Evolutionary conservation across 30 jellyfish, hydroid and myxozoan genomes (phyloP), one percentile per base, ranked within the genome.

Genomic region (Catostylus mosaicus): DNA sequence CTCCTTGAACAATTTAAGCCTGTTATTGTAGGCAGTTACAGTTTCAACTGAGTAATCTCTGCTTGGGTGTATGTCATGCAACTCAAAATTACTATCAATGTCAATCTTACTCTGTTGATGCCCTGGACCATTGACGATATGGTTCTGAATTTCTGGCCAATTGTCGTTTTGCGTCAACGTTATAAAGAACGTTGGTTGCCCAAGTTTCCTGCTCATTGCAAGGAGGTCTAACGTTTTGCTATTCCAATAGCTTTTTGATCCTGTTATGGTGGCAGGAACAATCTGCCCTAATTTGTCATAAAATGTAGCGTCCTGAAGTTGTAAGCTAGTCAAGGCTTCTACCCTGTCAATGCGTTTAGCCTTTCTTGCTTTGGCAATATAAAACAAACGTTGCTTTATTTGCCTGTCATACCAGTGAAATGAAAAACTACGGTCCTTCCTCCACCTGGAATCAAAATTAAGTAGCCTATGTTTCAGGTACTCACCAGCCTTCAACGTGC

Each of bases 111-210:
- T 30, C 9, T 9, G 12, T 12, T 26, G 12, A 26, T 59, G 26
- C 12, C 72, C 77, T 3, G 77, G 51, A 6, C 77, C 77, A 22
- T 64, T 64, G 77, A 22, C 9, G 54, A 64, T 64, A n/a, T 64
- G 48, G 48, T 64, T 56, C 19, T 56, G 54, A 40, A 40, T 40
- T 40, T 40, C 54, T 5, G 54, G 54, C 54, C 54, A 40, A 14
- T 40, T 40, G 54, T 40, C 54, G 54, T 40, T 40, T 14, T 40
- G 54, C 14, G 54, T 40, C 14, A 40, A 40, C 14, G 54, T 40
- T 40, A 40, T 40, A 14, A 40, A 5, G n/a, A n/a, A n/a, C n/a
- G n/a, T n/a, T n/a, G n/a, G n/a, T n/a, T n/a, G n/a, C n/a, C n/a
- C n/a, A n/a, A 40, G 14, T 40, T 7, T 40, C 54, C 54, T 40